Conservation (phyloP, 2,888 invertebrate genomes). For the Melieria picta region DNA sequence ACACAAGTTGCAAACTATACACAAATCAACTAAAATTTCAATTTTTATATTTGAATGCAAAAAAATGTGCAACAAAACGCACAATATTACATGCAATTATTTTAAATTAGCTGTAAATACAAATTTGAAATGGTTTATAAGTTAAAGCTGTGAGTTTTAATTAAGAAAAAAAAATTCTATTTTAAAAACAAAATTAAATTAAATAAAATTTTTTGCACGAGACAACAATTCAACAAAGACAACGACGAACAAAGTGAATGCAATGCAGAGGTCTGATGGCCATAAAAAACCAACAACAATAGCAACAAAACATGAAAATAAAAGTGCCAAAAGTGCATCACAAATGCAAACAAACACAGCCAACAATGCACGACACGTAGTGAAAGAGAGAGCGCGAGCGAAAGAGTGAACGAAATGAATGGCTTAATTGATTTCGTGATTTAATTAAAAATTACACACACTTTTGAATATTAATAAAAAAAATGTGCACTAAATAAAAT, state of each 20-base stretch:
- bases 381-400: not conserved
- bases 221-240: not conserved
- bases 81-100: too few species aligned
- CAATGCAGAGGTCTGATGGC: not conserved
- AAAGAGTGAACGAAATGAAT: not conserved
- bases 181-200: not conserved
- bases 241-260: not conserved
- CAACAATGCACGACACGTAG: too few species aligned
- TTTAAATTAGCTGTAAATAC: too few species aligned
- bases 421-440: conserved; percentile 41
- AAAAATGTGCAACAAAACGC: too few species aligned
- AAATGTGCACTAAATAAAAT: not conserved
- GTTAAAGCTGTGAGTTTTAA: too few species aligned
- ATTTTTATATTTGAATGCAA: too few species aligned
- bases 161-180: too few species aligned
- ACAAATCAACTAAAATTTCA: too few species aligned
- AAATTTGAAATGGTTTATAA: too few species aligned
- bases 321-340: not conserved
- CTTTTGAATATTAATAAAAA: conserved; percentile 28
- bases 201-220: not conserved
- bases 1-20: too few species aligned
- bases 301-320: conserved; percentile 1
- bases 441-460: conserved; percentile 37
- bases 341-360: too few species aligned
- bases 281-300: not conserved